Conservation (phyloP, 2,797 vertebrate genomes). For the Spheniscus humboldti region DNA sequence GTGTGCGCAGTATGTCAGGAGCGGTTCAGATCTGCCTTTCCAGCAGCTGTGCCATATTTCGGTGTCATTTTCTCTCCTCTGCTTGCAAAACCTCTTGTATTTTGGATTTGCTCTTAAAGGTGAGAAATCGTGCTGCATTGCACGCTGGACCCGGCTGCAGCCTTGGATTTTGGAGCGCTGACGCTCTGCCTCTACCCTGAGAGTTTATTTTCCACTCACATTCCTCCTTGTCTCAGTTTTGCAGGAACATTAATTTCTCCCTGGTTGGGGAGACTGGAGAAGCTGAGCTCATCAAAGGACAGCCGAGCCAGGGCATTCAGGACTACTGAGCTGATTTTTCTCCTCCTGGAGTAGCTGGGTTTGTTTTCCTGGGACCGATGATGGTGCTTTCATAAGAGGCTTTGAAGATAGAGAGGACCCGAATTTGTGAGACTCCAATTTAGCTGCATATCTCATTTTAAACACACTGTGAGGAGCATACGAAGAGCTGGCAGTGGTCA, state of each 20-base stretch:
- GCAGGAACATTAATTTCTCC: background rate
- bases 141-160: background rate
- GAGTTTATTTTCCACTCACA: background rate
- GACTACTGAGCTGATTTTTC: background rate
- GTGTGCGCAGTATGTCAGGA: fast-evolving
- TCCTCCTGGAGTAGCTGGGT: background rate
- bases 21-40: background rate
- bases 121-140: background rate
- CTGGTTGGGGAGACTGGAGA: background rate
- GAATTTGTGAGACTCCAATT: background rate
- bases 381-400: background rate
- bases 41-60: background rate
- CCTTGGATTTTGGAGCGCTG: background rate
- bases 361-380: background rate
- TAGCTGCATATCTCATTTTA: background rate
- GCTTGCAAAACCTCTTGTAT: background rate
- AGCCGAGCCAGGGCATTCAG: background rate
- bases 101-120: background rate
- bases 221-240: background rate
- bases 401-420: background rate
- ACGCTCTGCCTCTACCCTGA: background rate
- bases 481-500: background rate
- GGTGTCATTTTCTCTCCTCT: background rate
- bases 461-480: background rate
- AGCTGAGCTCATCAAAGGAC: constrained; percentile 20